A percentile compares a stretch with the other conserved stretches of the same genome.
Evolutionary conservation across 2,797 vertebrate species (phyloP).

Genomic region (Petrocephalus schoutedeni): DNA sequence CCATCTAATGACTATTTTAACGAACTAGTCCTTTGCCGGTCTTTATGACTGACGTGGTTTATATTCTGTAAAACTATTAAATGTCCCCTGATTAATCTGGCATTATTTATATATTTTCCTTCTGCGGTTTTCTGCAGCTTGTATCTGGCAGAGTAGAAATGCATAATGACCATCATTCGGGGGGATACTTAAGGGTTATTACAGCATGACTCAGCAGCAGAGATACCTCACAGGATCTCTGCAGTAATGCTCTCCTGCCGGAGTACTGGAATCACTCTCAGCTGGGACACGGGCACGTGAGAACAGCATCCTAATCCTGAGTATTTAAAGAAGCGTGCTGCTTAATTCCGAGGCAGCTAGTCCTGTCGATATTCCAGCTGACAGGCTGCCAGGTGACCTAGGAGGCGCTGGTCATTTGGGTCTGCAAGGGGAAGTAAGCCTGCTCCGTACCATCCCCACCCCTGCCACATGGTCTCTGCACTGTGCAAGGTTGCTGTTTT

Average conservation of each 20-base stretch:
- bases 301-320: slow-evolving; percentile 49
- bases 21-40: slow-evolving; percentile 49
- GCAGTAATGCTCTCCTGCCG: slow-evolving; percentile 49
- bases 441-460: neutral
- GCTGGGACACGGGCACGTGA: slow-evolving; percentile 46
- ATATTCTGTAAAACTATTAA: slow-evolving; percentile 19
- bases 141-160: slow-evolving; percentile 49
- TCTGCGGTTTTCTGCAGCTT: slow-evolving; percentile 44
- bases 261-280: slow-evolving; percentile 63
- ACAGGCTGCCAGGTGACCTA: neutral
- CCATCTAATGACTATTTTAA: slow-evolving; percentile 37
- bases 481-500: slow-evolving; percentile 57
- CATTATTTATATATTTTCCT: slow-evolving; percentile 37
- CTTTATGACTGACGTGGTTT: slow-evolving; percentile 15
- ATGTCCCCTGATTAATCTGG: slow-evolving; percentile 22
- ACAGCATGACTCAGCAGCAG: slow-evolving; percentile 51
- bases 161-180: slow-evolving; percentile 44
- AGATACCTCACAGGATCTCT: slow-evolving; percentile 57
- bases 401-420: neutral
- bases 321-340: slow-evolving; percentile 49
- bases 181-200: slow-evolving; percentile 56
- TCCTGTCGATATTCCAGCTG: slow-evolving; percentile 43
- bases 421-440: neutral
- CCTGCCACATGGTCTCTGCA: slow-evolving; percentile 5
- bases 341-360: slow-evolving; percentile 52